Evolutionary conservation across 2,888 invertebrate genomes (phyloP).

Genomic region (Pristionchus exspectatus): DNA sequence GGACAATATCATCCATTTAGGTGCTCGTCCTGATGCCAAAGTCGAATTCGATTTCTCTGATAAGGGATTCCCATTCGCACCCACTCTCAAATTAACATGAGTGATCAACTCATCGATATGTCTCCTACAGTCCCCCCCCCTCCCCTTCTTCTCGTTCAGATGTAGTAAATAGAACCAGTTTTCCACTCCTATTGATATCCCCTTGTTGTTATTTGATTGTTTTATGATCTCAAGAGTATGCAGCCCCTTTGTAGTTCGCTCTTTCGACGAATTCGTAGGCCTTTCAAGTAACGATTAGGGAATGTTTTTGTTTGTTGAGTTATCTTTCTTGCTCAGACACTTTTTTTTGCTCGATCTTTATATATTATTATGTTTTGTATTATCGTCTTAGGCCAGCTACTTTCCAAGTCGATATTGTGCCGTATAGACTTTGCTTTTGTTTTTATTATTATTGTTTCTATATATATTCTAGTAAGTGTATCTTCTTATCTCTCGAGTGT

Average conservation of each 20-base stretch:
- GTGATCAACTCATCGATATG: neutral
- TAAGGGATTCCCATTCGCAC: constrained; percentile 44
- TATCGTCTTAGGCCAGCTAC: constrained; percentile 1
- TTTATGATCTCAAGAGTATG: constrained; percentile 15
- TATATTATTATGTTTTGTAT: neutral
- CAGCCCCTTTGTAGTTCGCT: constrained; percentile 8
- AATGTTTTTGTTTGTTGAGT: neutral
- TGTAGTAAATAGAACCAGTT: neutral
- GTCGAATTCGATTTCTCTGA: constrained; percentile 54
- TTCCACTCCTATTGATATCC: too few relatives aligned
- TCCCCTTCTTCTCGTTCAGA: neutral
- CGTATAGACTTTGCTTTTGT: neutral
- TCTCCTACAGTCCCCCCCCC: neutral
- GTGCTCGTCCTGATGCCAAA: constrained; percentile 35
- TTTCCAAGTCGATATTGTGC: neutral
- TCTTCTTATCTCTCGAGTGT: constrained; percentile 11
- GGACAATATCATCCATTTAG: neutral
- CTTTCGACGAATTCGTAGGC: constrained; percentile 23
- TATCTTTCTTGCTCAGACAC: neutral
- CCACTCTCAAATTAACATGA: constrained; percentile 47
- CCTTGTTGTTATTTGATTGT: constrained; percentile 18
- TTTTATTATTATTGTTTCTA: neutral
- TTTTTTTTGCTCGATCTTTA: neutral
- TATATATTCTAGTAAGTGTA: neutral
- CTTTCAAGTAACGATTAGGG: constrained; percentile 31